Percentiles rank a stretch among this genome's conserved stretches.
Conservation (phyloP, 2,113 vertebrate species). For the Sander lucioperca region DNA sequence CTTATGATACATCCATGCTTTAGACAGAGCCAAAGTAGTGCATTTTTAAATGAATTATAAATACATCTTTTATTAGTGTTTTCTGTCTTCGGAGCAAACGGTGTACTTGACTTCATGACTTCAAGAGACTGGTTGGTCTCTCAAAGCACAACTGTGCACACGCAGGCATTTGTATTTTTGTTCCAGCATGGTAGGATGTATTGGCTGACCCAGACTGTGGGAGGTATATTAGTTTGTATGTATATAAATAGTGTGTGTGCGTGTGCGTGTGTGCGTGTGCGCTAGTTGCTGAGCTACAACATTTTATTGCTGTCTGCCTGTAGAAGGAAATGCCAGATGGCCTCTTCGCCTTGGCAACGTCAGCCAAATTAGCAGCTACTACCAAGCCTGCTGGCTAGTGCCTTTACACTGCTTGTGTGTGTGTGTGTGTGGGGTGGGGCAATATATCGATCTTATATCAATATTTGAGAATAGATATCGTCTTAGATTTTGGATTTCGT, state of each 20-base stretch:
- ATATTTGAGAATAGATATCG: too few species aligned
- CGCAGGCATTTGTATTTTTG: constrained; percentile 45
- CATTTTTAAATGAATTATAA: neutral
- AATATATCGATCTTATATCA: too few species aligned
- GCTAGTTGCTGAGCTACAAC: constrained; percentile 68
- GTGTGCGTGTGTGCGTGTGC: constrained; percentile 11
- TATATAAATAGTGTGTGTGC: constrained; percentile 71
- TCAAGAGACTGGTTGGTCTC: neutral
- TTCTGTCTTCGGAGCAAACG: too few species aligned
- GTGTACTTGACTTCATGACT: neutral
- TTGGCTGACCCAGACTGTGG: constrained; percentile 23
- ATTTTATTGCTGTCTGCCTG: constrained; percentile 55
- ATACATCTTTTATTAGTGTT: too few species aligned
- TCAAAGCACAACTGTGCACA: constrained; percentile 10
- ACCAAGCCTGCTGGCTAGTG: constrained; percentile 55
- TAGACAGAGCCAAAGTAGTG: neutral
- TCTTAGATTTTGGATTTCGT: too few species aligned
- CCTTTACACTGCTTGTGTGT: neutral
- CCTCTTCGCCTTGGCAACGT: constrained; percentile 32
- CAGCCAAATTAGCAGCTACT: constrained; percentile 52
- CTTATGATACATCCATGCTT: too few species aligned
- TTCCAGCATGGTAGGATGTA: constrained; percentile 20
- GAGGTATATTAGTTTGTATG: constrained; percentile 47
- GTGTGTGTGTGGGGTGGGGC: too few species aligned
- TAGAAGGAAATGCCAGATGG: constrained; percentile 72